A percentile compares a stretch with the other conserved stretches of the same genome.
Evolutionary conservation across 2,888 invertebrate genomes (phyloP).

Genomic region (Carcina quercana): DNA sequence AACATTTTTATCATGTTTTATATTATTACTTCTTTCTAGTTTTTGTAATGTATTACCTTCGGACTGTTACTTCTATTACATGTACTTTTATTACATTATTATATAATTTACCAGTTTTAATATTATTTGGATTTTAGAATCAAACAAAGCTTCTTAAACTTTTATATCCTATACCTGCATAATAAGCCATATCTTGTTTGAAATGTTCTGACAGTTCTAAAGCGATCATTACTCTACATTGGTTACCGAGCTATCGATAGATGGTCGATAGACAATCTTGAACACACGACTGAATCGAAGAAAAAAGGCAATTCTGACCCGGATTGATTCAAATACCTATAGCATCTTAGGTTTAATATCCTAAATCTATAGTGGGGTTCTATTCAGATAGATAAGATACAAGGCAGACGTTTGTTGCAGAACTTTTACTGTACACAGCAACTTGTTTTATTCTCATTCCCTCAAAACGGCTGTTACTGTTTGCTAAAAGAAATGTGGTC

Average conservation of each 20-base stretch:
- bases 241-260: slow-evolving; percentile 37
- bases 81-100: too few species aligned
- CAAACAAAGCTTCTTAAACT: too few species aligned
- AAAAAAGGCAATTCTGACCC: slow-evolving; percentile 34
- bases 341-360: not conserved
- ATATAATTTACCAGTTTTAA: too few species aligned
- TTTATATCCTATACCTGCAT: too few species aligned
- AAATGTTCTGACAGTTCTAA: slow-evolving; percentile 18
- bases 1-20: too few species aligned
- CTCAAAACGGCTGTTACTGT: slow-evolving; percentile 34
- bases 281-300: slow-evolving; percentile 42
- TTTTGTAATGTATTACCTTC: too few species aligned
- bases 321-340: slow-evolving; percentile 24
- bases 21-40: too few species aligned
- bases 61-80: too few species aligned
- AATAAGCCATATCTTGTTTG: not conserved
- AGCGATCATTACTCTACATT: slow-evolving; percentile 28
- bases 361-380: not conserved
- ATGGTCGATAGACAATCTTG: slow-evolving; percentile 47
- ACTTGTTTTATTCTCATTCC: slow-evolving; percentile 20
- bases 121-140: too few species aligned
- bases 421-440: not conserved
- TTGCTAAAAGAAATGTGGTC: slow-evolving; percentile 45
- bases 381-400: not conserved
- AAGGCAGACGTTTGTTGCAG: too few species aligned